Conservation (phyloP, 2,888 invertebrate genomes). For the Pristionchus japonicus region DNA sequence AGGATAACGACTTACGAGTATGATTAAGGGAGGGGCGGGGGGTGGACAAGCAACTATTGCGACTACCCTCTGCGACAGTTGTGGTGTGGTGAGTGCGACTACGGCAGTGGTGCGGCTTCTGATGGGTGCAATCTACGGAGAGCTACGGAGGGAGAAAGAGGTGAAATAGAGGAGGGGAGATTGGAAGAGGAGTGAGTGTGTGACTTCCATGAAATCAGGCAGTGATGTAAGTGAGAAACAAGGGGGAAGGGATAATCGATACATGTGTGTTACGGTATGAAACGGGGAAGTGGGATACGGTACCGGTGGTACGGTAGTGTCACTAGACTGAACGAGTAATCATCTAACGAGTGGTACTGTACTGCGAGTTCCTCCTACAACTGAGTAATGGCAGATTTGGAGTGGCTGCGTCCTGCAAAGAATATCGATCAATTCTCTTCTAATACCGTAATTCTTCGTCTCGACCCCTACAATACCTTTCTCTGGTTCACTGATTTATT, state of each 20-base stretch:
- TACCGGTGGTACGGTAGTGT: constrained; percentile 22
- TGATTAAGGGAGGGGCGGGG: not conserved
- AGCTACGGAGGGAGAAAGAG: not conserved
- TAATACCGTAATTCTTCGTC: not conserved
- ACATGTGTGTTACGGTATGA: not conserved
- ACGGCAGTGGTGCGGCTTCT: constrained; percentile 27
- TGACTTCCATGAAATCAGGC: constrained; percentile 43
- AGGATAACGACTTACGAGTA: not conserved
- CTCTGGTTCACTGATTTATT: too few species aligned
- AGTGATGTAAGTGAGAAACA: constrained; percentile 27
- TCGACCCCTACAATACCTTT: too few species aligned
- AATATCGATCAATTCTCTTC: not conserved
- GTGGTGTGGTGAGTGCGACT: not conserved
- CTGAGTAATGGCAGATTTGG: constrained; percentile 25
- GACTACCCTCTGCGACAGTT: not conserved
- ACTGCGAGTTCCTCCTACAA: constrained; percentile 28
- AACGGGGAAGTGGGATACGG: not conserved
- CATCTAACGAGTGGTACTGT: constrained; percentile 6
- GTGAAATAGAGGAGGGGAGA: not conserved
- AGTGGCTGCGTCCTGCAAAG: constrained; percentile 10
- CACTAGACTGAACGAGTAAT: not conserved
- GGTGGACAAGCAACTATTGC: not conserved
- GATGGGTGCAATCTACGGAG: constrained; percentile 24
- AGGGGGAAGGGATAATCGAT: not conserved
- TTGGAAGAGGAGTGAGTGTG: not conserved